Percentiles rank a stretch among this genome's conserved stretches.
Conservation (phyloP, 2,113 vertebrate genomes). For the Craseonycteris thonglongyai region DNA sequence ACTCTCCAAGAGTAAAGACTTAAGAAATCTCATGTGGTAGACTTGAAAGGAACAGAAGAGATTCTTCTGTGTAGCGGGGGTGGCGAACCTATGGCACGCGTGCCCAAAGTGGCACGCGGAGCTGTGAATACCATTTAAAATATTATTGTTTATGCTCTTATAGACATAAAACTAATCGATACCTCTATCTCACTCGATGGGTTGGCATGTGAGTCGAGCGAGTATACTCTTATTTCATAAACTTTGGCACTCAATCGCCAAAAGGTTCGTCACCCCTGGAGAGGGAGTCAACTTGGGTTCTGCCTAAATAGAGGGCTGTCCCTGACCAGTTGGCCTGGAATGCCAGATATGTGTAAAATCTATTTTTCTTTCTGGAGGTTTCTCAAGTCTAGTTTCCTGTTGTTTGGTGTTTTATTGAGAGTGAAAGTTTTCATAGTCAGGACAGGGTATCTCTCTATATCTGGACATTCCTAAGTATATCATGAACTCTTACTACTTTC, state of each 20-base stretch:
- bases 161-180: too few relatives aligned
- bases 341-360: neutral
- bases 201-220: too few relatives aligned
- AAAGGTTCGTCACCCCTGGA: too few relatives aligned
- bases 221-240: too few relatives aligned
- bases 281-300: neutral
- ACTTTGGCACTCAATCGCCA: too few relatives aligned
- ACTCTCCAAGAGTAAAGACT: neutral
- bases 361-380: neutral
- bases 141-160: too few relatives aligned
- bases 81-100: too few relatives aligned
- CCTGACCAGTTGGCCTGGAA: neutral
- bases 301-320: neutral
- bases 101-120: too few relatives aligned
- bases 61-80: neutral
- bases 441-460: neutral
- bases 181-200: too few relatives aligned
- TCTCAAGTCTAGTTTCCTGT: neutral
- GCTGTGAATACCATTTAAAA: too few relatives aligned
- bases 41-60: neutral
- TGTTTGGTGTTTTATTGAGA: neutral
- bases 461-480: neutral
- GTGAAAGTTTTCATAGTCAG: neutral
- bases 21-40: neutral
- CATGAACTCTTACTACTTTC: neutral